Evolutionary conservation across 2,113 vertebrate genomes (phyloP).

Genomic region (Narcine bancroftii): DNA sequence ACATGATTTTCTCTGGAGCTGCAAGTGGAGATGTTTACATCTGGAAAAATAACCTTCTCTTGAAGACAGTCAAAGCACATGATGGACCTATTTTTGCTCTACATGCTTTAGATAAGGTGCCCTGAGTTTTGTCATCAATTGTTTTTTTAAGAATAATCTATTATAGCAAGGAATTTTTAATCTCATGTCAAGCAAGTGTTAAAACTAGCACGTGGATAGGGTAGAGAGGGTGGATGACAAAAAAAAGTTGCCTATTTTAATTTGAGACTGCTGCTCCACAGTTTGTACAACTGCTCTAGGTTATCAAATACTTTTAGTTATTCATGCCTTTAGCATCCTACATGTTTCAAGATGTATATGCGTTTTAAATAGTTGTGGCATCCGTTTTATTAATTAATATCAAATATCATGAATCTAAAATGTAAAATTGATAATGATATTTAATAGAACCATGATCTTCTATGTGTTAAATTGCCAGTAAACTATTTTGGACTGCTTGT

Average conservation of each 20-base stretch:
- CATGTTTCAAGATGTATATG: background rate
- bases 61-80: conserved; percentile 90
- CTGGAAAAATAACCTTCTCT: conserved; percentile 79
- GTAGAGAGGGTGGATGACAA: no score
- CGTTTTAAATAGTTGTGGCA: background rate
- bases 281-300: no score
- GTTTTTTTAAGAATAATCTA: background rate
- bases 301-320: background rate
- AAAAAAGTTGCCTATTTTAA: background rate
- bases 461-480: background rate
- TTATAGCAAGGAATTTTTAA: background rate
- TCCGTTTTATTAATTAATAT: background rate
- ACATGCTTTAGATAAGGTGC: conserved; percentile 93
- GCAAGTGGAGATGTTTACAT: conserved; percentile 91
- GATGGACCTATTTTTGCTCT: conserved; percentile 93
- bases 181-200: background rate
- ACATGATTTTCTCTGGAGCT: conserved; percentile 84
- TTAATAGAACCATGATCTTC: background rate
- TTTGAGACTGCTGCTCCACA: background rate
- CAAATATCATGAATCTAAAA: background rate
- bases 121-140: background rate
- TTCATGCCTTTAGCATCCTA: background rate
- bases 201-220: background rate
- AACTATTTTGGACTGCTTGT: background rate
- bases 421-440: background rate